Evolutionary conservation across 2,113 vertebrate genomes (phyloP), one percentile per base, ranked within the genome.

Genomic region (Heterochromis multidens): DNA sequence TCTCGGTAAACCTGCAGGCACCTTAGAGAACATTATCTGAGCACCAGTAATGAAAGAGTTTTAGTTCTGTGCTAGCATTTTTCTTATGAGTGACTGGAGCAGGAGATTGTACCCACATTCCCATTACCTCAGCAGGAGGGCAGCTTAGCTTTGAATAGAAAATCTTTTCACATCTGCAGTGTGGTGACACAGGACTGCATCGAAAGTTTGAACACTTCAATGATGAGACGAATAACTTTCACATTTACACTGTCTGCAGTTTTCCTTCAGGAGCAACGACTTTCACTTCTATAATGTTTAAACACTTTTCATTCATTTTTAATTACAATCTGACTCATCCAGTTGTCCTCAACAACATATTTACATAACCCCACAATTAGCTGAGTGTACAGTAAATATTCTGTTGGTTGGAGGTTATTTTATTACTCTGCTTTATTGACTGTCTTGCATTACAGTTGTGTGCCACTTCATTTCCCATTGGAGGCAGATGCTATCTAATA

Each of bases 121-220:
- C 70, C 82, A 86, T 82, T 88, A 84, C 31, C 80, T 84, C 89
- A 89, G 85, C 91, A 60, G 35, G 87, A 79, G 46, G 46, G 17
- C 43, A 31, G 67, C 67, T 52, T 21, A 52, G 43, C 46, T 31
- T 74, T 74, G 17, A 83, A 81, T 1, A 78, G 60, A 74, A 77
- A 70, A 46, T 61, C 72, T 72, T 58, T 76, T 79, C 65, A 70
- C 23, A 46, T 70, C 27, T 74, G 52, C 27, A 77, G 43, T 2
- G 60, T 35, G 54, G 7, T 49, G 82, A 82, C 81, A 82, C 74
- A 60, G 21, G 0, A 0, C 79, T 80, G 61, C 79, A 84, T 83
- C 83, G 79, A 10, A 77, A 7, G 76, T 25, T 17, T 16, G 49
- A 54, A 8, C 49, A 21, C 46, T 17, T 17, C 16, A 49, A n/a